Evolutionary conservation across 2,888 invertebrate species (phyloP).

Genomic region (Scrobipalpa atriplicella): DNA sequence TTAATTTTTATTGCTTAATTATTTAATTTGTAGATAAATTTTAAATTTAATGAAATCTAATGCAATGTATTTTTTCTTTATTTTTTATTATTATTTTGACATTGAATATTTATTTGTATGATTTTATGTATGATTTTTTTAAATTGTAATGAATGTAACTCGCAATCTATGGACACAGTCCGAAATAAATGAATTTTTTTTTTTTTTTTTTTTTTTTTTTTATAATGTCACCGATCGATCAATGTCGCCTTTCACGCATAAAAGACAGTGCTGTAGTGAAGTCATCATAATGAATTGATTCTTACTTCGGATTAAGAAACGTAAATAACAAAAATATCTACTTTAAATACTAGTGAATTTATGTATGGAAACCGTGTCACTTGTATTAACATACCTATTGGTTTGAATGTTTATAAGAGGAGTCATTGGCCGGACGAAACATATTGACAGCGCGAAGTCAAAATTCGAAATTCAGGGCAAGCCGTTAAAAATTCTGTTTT

Average conservation of each 20-base stretch:
- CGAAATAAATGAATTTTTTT: too few species aligned
- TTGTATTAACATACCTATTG: too few species aligned
- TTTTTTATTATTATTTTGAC: too few species aligned
- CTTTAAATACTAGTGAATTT: background rate
- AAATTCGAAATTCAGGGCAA: background rate
- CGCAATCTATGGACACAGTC: too few species aligned
- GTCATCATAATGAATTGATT: background rate
- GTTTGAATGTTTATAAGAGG: slow-evolving; percentile 31
- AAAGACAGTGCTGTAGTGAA: background rate
- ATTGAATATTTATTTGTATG: too few species aligned
- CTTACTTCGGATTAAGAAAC: background rate
- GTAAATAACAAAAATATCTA: background rate
- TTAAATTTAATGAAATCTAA: too few species aligned
- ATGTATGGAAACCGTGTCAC: slow-evolving; percentile 27
- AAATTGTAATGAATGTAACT: too few species aligned
- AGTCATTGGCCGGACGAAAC: background rate
- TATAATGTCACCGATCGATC: background rate
- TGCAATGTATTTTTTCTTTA: too few species aligned
- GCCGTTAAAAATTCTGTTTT: background rate
- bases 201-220: too few species aligned
- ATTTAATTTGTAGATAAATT: too few species aligned
- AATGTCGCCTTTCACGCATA: background rate
- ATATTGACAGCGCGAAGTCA: background rate
- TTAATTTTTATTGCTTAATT: too few species aligned
- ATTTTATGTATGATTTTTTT: too few species aligned